A percentile compares a stretch with the other conserved stretches of the same genome.
Conservation (phyloP, 1,140 invertebrate species). For the Megalopta genalis region DNA sequence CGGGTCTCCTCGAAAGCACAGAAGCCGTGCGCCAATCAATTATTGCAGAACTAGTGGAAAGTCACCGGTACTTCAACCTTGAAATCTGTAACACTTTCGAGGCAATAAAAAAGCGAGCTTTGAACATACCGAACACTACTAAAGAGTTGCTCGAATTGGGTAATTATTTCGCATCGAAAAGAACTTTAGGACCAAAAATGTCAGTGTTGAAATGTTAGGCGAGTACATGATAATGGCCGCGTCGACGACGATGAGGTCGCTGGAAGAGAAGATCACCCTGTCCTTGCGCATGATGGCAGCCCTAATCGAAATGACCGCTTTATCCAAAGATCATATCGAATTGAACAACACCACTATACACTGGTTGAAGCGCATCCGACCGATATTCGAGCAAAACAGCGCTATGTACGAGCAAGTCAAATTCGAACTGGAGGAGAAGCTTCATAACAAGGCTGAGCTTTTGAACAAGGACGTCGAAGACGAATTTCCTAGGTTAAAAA, state of each 20-base stretch:
- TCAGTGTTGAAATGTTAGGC: constrained; percentile 63
- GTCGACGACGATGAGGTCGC: constrained; percentile 70
- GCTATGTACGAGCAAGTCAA: constrained; percentile 83
- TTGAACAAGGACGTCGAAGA: constrained; percentile 82
- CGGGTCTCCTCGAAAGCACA: constrained; percentile 76
- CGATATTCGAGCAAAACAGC: constrained; percentile 78
- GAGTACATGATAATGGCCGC: constrained; percentile 77
- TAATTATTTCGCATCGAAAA: constrained; percentile 45
- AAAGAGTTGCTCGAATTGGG: constrained; percentile 85
- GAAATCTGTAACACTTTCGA: constrained; percentile 84
- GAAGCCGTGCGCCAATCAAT: constrained; percentile 78
- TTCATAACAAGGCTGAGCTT: constrained; percentile 80
- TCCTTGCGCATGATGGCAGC: constrained; percentile 74
- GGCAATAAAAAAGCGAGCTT: constrained; percentile 61
- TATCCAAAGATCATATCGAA: constrained; percentile 77
- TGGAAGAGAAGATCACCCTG: constrained; percentile 73
- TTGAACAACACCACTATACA: constrained; percentile 77
- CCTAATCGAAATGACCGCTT: constrained; percentile 75
- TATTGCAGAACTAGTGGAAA: constrained; percentile 77
- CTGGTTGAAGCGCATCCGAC: constrained; percentile 79
- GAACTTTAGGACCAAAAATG: constrained; percentile 31
- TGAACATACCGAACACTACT: constrained; percentile 82
- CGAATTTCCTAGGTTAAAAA: constrained; percentile 78
- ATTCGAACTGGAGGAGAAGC: constrained; percentile 83
- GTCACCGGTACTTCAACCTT: constrained; percentile 81